phyloP scores from a whole-genome alignment of 2,797 vertebrate genomes.

The Syngnathus acus region DNA sequence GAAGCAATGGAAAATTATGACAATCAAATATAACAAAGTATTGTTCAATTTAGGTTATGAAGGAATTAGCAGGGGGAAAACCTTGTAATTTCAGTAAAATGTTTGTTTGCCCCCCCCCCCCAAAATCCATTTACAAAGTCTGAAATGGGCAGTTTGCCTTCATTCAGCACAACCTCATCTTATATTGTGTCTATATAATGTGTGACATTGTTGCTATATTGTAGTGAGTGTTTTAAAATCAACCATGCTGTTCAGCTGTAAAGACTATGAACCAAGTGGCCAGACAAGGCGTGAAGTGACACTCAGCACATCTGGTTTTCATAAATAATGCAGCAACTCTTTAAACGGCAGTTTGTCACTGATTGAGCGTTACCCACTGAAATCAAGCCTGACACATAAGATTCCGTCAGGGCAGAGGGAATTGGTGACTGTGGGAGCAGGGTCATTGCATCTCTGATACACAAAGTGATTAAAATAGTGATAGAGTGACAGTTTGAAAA shows the following conservation, averaged over 20 bases:
- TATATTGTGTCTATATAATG: too few relatives aligned
- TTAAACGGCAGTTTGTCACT: constrained; percentile 76
- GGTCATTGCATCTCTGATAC: neutral
- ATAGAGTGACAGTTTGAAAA: neutral
- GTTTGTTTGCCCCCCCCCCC: too few relatives aligned
- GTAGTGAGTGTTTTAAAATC: neutral
- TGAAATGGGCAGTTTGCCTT: too few relatives aligned
- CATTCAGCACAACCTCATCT: too few relatives aligned
- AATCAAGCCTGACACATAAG: constrained; percentile 69
- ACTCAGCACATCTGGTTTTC: constrained; percentile 77
- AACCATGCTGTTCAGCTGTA: constrained; percentile 53
- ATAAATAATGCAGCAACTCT: constrained; percentile 73
- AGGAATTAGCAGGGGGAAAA: too few relatives aligned
- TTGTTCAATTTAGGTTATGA: too few relatives aligned
- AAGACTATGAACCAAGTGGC: constrained; percentile 62
- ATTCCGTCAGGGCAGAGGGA: constrained; percentile 47
- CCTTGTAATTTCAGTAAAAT: too few relatives aligned
- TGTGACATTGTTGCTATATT: too few relatives aligned
- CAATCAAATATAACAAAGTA: too few relatives aligned
- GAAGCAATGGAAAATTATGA: too few relatives aligned
- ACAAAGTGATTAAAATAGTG: neutral
- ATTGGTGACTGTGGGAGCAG: neutral
- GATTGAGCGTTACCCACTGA: constrained; percentile 67
- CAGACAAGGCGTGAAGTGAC: constrained; percentile 69
- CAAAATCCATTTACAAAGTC: too few relatives aligned